Evolutionary conservation across 2,113 vertebrate genomes (phyloP).

Genomic region (Colaptes auratus): DNA sequence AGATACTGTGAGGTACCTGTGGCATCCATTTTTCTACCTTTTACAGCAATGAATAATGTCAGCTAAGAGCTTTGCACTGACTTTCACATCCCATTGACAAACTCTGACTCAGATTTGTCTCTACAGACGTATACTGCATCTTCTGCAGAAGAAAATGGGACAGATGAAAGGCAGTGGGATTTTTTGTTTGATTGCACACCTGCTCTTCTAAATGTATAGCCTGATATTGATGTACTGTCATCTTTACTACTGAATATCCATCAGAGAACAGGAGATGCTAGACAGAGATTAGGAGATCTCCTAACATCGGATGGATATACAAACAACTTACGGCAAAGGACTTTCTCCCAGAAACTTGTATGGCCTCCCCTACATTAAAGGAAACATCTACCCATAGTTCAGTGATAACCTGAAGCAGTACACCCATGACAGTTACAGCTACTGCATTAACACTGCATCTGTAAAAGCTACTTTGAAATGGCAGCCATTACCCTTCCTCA

Average conservation of each 20-base stretch:
- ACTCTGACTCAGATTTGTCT: neutral
- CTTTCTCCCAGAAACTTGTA: neutral
- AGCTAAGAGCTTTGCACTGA: neutral
- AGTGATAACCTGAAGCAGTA: neutral
- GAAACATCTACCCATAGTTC: neutral
- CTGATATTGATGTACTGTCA: neutral
- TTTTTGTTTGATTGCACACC: neutral
- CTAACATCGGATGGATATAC: neutral
- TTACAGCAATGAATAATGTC: neutral
- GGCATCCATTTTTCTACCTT: neutral
- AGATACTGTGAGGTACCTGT: neutral
- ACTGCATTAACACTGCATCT: neutral
- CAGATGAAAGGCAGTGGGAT: neutral
- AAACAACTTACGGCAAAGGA: neutral
- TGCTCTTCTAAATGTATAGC: neutral
- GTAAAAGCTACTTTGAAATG: neutral
- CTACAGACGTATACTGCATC: neutral
- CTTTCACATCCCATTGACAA: neutral
- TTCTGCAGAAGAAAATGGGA: neutral
- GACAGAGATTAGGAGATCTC: neutral
- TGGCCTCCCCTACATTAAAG: neutral
- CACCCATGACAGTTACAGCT: neutral
- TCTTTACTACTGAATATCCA: neutral
- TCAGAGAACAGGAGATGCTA: neutral
- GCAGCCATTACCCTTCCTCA: neutral